These are phyloP conservation scores for Meganola albula DNA, from an alignment of 2,888 invertebrate species.

Conservation along the genomic window DNA sequence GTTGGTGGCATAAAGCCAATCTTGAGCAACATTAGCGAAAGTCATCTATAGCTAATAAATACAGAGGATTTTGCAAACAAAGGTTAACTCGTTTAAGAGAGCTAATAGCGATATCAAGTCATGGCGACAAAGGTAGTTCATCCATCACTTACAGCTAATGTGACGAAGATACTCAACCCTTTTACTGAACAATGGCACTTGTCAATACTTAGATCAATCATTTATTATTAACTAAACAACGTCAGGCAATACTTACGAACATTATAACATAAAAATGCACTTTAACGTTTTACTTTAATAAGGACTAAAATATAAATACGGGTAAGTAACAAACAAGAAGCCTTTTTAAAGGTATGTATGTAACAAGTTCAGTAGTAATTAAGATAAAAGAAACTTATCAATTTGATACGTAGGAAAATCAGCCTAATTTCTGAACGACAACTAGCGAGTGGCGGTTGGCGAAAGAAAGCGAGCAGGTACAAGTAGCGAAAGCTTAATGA, in stretches of 20 bases:
- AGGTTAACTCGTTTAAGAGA: conserved; percentile 20
- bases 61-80: conserved; percentile 6
- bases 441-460: too few species aligned
- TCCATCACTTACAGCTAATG: conserved; percentile 68
- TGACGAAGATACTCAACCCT: conserved; percentile 57
- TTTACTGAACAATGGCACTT: conserved; percentile 34
- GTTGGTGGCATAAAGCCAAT: conserved; percentile 2
- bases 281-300: too few species aligned
- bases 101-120: conserved; percentile 51
- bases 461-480: too few species aligned
- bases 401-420: too few species aligned
- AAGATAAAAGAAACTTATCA: too few species aligned
- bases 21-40: neutral
- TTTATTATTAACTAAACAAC: conserved; percentile 21
- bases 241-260: neutral
- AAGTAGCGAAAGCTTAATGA: too few species aligned
- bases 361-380: too few species aligned
- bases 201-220: conserved; percentile 41
- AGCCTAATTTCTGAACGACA: too few species aligned
- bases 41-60: conserved; percentile 8
- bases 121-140: conserved; percentile 42
- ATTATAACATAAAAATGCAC: too few species aligned
- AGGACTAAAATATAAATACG: too few species aligned
- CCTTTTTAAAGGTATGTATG: too few species aligned
- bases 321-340: too few species aligned